phyloP scores from a whole-genome alignment of 2,888 invertebrate genomes.

The Mythimna impura region DNA sequence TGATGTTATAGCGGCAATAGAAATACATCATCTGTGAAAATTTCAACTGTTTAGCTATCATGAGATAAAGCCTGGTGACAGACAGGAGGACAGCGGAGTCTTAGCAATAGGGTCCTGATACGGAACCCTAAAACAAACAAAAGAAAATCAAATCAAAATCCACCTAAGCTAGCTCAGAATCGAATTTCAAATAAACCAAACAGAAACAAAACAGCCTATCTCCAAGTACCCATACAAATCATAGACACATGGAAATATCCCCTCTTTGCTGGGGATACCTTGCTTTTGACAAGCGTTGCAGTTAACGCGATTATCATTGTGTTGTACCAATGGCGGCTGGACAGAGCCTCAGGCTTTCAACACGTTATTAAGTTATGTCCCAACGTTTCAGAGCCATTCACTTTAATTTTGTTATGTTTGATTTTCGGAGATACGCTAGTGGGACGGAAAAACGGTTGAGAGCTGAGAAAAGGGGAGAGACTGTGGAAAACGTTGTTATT shows the following conservation, averaged over 20 bases:
- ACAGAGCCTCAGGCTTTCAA: constrained; percentile 58
- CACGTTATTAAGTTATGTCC: constrained; percentile 60
- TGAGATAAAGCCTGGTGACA: no score
- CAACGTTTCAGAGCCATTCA: constrained; percentile 51
- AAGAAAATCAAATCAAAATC: not conserved
- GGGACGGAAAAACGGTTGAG: not conserved
- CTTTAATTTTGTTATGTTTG: constrained; percentile 60
- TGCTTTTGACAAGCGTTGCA: constrained; percentile 49
- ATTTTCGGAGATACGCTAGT: constrained; percentile 48
- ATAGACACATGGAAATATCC: constrained; percentile 22
- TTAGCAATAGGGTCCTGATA: no score
- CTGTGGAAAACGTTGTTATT: not conserved
- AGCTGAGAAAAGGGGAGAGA: no score
- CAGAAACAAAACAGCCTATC: not conserved
- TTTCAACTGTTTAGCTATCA: no score
- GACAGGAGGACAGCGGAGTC: no score
- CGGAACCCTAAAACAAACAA: not conserved
- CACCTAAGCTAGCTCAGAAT: not conserved
- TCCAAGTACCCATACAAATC: not conserved
- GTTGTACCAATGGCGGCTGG: constrained; percentile 26
- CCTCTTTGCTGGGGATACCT: constrained; percentile 4
- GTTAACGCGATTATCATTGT: constrained; percentile 54
- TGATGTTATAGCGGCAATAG: no score
- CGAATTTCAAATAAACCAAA: constrained; percentile 4
- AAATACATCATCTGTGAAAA: no score